These are phyloP conservation scores for Paratilapia polleni DNA, from an alignment of 2,113 vertebrate species.

Conservation along the genomic window DNA sequence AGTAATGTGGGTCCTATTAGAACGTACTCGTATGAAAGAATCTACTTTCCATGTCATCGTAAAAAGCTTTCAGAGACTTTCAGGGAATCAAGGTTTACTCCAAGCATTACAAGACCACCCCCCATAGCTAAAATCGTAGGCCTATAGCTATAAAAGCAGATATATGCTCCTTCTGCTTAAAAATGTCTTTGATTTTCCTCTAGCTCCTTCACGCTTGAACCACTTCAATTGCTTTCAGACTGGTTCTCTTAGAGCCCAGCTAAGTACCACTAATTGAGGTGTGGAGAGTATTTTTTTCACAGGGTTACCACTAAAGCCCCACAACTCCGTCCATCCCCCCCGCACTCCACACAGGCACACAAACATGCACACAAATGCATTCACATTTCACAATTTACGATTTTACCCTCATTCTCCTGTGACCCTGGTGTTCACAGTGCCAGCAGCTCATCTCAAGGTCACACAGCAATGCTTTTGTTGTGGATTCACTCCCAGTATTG, in stretches of 20 bases:
- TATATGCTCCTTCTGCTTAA: conserved; percentile 17
- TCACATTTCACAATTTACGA: conserved; percentile 10
- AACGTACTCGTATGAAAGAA: conserved; percentile 36
- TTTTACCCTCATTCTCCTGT: conserved; percentile 17
- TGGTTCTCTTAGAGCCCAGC: conserved; percentile 38
- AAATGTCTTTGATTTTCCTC: conserved; percentile 67
- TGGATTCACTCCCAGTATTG: conserved; percentile 29
- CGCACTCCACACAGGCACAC: background rate
- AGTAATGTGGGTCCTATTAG: conserved; percentile 74
- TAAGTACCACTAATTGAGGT: conserved; percentile 74
- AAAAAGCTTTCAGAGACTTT: conserved; percentile 60
- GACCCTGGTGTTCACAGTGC: conserved; percentile 6
- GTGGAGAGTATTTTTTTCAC: conserved; percentile 36
- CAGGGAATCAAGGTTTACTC: conserved; percentile 30
- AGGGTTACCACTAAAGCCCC: conserved; percentile 32
- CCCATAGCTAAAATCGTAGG: conserved; percentile 28
- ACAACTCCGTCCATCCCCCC: background rate
- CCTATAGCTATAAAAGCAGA: conserved; percentile 46
- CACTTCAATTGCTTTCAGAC: conserved; percentile 69
- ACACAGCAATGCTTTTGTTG: conserved; percentile 32
- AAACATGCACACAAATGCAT: conserved; percentile 13
- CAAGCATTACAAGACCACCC: conserved; percentile 7
- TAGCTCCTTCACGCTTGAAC: conserved; percentile 48
- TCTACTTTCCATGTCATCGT: conserved; percentile 57
- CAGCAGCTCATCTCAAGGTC: conserved; percentile 57